These are phyloP conservation scores for Heliangelus exortis DNA, from an alignment of 2,797 vertebrate species.

Conservation along the genomic window DNA sequence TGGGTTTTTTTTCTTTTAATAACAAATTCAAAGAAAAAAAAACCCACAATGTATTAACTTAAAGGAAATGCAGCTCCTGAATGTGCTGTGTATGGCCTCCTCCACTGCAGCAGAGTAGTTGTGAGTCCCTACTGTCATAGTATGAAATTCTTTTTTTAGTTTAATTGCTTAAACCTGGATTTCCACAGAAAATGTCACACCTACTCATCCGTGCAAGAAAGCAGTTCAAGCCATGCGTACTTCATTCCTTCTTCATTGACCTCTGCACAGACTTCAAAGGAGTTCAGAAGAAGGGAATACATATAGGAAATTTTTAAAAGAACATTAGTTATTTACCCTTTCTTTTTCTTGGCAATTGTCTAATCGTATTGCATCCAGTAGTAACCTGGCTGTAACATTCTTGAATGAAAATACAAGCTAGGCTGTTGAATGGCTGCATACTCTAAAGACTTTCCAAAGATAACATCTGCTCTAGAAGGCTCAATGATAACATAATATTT, in stretches of 20 bases:
- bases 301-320: neutral
- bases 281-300: neutral
- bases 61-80: neutral
- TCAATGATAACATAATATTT: neutral
- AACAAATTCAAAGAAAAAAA: neutral
- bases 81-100: neutral
- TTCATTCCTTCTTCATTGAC: neutral
- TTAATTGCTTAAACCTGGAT: neutral
- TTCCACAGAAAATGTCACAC: neutral
- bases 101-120: neutral
- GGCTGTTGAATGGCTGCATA: neutral
- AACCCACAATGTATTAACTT: neutral
- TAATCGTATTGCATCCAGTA: neutral
- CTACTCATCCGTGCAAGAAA: neutral
- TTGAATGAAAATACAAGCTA: slow-evolving; percentile 11
- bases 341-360: slow-evolving; percentile 18
- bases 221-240: neutral
- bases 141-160: neutral
- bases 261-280: neutral
- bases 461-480: slow-evolving; percentile 5
- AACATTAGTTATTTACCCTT: neutral
- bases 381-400: neutral
- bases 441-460: slow-evolving; percentile 19
- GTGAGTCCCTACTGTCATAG: neutral
- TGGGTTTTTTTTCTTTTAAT: neutral